A percentile compares a stretch with the other conserved stretches of the same genome.
Conservation (phyloP, 2,888 invertebrate genomes). For the Theristus sp. region DNA sequence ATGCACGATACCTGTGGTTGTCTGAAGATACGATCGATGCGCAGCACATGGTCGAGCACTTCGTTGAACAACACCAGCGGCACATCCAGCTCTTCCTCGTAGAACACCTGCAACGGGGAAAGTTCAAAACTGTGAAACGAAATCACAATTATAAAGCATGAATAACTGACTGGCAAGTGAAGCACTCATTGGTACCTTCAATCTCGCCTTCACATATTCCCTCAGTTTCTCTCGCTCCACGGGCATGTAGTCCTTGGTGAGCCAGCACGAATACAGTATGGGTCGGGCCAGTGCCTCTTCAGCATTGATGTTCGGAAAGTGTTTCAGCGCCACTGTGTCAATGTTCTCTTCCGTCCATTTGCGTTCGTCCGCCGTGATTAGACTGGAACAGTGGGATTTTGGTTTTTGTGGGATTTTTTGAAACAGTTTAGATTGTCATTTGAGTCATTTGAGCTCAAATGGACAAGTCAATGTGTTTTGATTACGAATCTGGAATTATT, state of each 20-base stretch:
- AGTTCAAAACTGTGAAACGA: no score
- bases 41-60: conserved; percentile 87
- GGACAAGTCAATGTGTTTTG: no score
- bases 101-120: conserved; percentile 64
- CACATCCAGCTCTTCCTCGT: conserved; percentile 96
- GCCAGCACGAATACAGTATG: conserved; percentile 95
- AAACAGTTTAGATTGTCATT: background rate
- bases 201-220: conserved; percentile 85
- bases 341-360: conserved; percentile 79
- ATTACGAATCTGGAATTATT: no score
- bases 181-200: no score
- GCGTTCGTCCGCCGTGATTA: conserved; percentile 82
- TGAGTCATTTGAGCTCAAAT: no score
- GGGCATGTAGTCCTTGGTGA: conserved; percentile 91
- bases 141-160: no score
- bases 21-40: conserved; percentile 96
- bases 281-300: conserved; percentile 64
- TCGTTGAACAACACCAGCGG: conserved; percentile 94
- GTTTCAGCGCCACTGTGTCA: conserved; percentile 50
- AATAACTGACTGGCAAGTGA: no score
- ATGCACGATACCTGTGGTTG: conserved; percentile 60
- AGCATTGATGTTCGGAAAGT: conserved; percentile 61
- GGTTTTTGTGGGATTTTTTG: no score
- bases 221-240: conserved; percentile 82
- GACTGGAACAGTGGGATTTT: conserved; percentile 35